These are phyloP conservation scores for Umimayanthus chanpuru DNA, from an alignment of 92 coral and sea anemone species.

Conservation along the genomic window DNA sequence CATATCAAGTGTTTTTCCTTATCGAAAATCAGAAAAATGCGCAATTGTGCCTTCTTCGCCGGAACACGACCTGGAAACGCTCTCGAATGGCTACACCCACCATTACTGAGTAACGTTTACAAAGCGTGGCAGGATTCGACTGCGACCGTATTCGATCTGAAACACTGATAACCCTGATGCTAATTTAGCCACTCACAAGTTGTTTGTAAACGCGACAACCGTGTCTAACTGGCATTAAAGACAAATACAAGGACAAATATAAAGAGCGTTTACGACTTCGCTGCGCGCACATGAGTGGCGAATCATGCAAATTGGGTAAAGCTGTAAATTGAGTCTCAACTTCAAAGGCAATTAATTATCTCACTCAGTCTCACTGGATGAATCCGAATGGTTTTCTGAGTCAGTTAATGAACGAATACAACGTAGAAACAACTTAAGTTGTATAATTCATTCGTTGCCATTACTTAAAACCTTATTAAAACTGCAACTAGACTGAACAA, in stretches of 20 bases:
- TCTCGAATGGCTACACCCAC: not conserved
- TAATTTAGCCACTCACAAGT: not conserved
- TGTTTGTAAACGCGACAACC: conserved; percentile 5
- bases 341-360: not conserved
- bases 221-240: not conserved
- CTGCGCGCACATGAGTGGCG: conserved; percentile 28
- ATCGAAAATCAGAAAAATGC: not conserved
- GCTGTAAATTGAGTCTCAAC: not conserved
- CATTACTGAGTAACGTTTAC: not conserved
- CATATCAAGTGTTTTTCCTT: no score
- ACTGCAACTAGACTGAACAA: not conserved
- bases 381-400: not conserved
- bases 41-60: not conserved
- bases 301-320: conserved; percentile 31
- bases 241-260: conserved; percentile 4
- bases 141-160: not conserved
- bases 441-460: not conserved
- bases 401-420: not conserved
- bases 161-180: not conserved
- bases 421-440: not conserved
- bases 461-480: not conserved
- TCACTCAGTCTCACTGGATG: not conserved
- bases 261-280: conserved; percentile 5
- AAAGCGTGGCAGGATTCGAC: not conserved
- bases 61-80: not conserved